phyloP scores from a whole-genome alignment of 1,140 invertebrate genomes.

The Mylabris phalerata region DNA sequence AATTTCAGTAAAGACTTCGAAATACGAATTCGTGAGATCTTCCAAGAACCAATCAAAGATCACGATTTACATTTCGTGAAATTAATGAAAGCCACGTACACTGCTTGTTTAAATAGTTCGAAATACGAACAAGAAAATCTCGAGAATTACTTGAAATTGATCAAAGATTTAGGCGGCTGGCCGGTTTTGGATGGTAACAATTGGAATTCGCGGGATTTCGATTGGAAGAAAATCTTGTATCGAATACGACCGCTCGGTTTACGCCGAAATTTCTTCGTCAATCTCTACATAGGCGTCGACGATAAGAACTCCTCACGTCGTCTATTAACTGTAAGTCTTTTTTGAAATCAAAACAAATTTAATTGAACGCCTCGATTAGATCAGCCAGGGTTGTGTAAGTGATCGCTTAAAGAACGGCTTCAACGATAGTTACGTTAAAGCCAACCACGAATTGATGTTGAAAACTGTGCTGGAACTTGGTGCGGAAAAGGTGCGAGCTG shows the following conservation, averaged over 20 bases:
- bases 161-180: constrained; percentile 52
- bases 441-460: constrained; percentile 40
- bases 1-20: not conserved
- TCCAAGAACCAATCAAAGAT: constrained; percentile 7
- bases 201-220: constrained; percentile 53
- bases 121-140: constrained; percentile 40
- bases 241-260: constrained; percentile 67
- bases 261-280: constrained; percentile 78
- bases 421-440: constrained; percentile 36
- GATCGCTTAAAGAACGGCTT: constrained; percentile 51
- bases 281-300: constrained; percentile 76
- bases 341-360: not conserved
- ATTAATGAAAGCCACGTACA: constrained; percentile 20
- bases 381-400: constrained; percentile 56
- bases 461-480: constrained; percentile 54
- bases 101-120: constrained; percentile 14
- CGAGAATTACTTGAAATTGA: constrained; percentile 39
- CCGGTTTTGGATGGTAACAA: constrained; percentile 46
- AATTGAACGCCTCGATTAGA: constrained; percentile 34
- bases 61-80: constrained; percentile 7
- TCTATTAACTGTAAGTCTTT: constrained; percentile 6
- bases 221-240: constrained; percentile 73
- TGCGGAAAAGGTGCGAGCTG: constrained; percentile 43
- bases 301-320: constrained; percentile 67
- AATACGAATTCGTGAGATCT: not conserved